Base-by-base conservation (phyloP, 1,140 invertebrate species). In the Trichonephila inaurata region DNA sequence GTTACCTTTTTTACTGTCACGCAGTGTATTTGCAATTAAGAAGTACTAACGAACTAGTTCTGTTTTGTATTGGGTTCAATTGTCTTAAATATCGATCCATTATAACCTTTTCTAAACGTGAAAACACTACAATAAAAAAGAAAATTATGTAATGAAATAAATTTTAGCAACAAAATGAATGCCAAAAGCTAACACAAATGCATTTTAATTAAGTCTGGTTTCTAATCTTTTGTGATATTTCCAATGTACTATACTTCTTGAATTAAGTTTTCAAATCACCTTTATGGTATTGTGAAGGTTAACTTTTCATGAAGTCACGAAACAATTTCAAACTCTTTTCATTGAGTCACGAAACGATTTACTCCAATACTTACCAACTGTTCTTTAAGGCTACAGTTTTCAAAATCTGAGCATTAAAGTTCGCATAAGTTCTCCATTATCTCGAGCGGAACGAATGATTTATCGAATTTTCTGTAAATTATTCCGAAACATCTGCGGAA, bases 401-500 rank as follows among this genome's bases (percentile, higher is more conserved):
- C n/a, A 69, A 69, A 69, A 24, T 69, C 24, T 28, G n/a, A 69
- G 14, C 66, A 69, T 69, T 24, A 69, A 77, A 33, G 72, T 33
- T 18, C 10, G 33, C 14, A 33, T 77, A 40, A 77, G 33, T 40
- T 33, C 16, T 40, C 72, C 72, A 77, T 77, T 77, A 77, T 18
- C 28, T 77, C 24, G 72, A 77, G 28, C 24, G 72, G 72, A 33
- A 77, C 28, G 33, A 77, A 77, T 77, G 72, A 77, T 77, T 33
- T 77, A 77, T 33, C 18, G 28, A 77, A 40, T 19, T 77, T 77
- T 77, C 72, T 77, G 33, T 33, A 28, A 77, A 28, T 77, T 77
- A 40, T 77, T 18, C 28, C 24, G 14, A 21, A 40, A 77, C 33
- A 77, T 77, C 72, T 77, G 28, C 72, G 33, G 18, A 40, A 28